These are phyloP conservation scores for Atherix ibis DNA, from an alignment of 2,888 invertebrate species.

Conservation along the genomic window DNA sequence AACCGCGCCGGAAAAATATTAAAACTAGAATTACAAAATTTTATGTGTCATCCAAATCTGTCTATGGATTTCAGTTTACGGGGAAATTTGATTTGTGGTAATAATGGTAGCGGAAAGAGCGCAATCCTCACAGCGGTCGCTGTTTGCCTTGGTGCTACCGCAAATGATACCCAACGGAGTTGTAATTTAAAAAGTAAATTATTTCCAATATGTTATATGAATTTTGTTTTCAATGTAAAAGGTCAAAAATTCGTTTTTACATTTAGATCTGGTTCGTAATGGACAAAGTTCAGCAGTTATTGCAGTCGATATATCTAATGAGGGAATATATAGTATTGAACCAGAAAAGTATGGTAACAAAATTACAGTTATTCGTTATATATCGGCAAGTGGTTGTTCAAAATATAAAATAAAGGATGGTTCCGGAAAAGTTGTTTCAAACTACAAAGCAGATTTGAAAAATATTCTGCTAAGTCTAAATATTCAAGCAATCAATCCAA, in stretches of 20 bases:
- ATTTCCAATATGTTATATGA: too few relatives aligned
- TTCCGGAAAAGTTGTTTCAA: slow-evolving; percentile 44
- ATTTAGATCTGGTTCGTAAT: slow-evolving; percentile 53
- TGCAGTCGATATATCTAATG: slow-evolving; percentile 58
- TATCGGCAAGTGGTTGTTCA: slow-evolving; percentile 43
- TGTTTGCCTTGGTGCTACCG: slow-evolving; percentile 72
- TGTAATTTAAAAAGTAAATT: slow-evolving; percentile 49
- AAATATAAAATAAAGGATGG: slow-evolving; percentile 54
- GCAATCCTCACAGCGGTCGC: slow-evolving; percentile 79
- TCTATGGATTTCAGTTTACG: slow-evolving; percentile 56
- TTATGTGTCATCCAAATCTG: slow-evolving; percentile 81
- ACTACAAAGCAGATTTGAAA: slow-evolving; percentile 55
- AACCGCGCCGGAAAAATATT: slow-evolving; percentile 26
- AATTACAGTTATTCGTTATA: slow-evolving; percentile 45
- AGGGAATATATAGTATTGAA: slow-evolving; percentile 53
- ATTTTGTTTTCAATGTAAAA: not conserved
- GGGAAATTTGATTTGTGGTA: slow-evolving; percentile 71
- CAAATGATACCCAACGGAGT: slow-evolving; percentile 61
- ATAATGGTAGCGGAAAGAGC: slow-evolving; percentile 90
- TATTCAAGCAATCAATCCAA: slow-evolving; percentile 88
- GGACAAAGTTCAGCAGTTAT: slow-evolving; percentile 56
- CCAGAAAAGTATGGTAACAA: slow-evolving; percentile 38
- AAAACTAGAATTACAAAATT: slow-evolving; percentile 55
- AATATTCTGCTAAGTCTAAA: slow-evolving; percentile 56
- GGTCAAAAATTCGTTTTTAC: not conserved